phyloP scores from a whole-genome alignment of 2,113 vertebrate species.

The Phocoena phocoena region DNA sequence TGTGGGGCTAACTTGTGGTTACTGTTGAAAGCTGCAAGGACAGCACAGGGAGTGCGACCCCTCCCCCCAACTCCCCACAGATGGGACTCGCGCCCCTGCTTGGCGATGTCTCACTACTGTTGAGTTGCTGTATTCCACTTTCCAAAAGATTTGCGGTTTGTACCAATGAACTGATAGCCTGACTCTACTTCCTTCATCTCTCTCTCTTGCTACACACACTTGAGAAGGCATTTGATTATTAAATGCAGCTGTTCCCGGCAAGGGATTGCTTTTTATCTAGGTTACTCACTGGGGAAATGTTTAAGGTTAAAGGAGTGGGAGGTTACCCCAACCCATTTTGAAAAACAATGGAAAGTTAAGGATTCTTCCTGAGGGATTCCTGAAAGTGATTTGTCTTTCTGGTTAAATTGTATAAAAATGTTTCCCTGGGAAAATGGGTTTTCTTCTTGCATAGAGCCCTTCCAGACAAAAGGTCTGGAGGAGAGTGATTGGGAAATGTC shows the following conservation, averaged over 20 bases:
- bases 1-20: neutral
- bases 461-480: neutral
- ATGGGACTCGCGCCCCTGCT: neutral
- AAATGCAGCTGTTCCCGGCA: neutral
- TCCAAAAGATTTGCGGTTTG: neutral
- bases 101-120: neutral
- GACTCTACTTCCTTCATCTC: neutral
- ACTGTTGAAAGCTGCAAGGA: neutral
- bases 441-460: neutral
- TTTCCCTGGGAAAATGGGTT: conserved; percentile 19
- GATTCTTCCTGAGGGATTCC: conserved; percentile 26
- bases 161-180: neutral
- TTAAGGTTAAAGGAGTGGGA: conserved; percentile 7
- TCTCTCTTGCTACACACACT: neutral
- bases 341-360: neutral
- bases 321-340: neutral
- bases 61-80: neutral
- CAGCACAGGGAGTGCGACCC: neutral
- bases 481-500: conserved; percentile 31
- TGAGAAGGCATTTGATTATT: neutral
- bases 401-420: conserved; percentile 27
- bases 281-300: neutral
- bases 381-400: conserved; percentile 43
- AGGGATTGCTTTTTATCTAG: neutral
- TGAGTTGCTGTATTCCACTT: neutral